Percentiles rank a stretch among this genome's conserved stretches.
These are phyloP conservation scores for Pachypeltis micranthus DNA, from an alignment of 1,140 invertebrate genomes.

Conservation along the genomic window DNA sequence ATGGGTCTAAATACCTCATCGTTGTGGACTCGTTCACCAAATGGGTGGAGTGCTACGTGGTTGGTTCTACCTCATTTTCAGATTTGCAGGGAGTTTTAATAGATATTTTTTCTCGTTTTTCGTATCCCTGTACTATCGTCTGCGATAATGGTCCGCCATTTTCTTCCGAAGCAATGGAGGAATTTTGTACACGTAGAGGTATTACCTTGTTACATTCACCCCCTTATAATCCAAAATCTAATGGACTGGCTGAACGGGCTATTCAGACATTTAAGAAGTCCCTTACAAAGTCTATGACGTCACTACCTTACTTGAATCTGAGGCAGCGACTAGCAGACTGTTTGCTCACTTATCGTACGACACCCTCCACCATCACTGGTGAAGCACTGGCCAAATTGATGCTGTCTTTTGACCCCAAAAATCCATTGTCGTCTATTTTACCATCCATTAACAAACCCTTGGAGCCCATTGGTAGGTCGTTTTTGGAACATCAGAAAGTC, in stretches of 20 bases:
- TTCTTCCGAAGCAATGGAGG: neutral
- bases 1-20: neutral
- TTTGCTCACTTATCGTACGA: neutral
- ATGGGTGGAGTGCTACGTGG: neutral
- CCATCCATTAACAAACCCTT: too few relatives aligned
- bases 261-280: neutral
- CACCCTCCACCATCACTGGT: neutral
- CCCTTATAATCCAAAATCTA: slow-evolving; percentile 1
- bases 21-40: slow-evolving; percentile 1
- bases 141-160: neutral
- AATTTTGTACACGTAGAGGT: neutral
- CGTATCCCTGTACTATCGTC: neutral
- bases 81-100: neutral
- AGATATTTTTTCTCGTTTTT: neutral
- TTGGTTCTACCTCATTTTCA: neutral
- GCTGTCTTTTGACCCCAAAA: too few relatives aligned
- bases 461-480: too few relatives aligned
- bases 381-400: too few relatives aligned
- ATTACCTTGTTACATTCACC: neutral
- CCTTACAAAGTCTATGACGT: neutral
- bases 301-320: neutral
- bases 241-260: neutral
- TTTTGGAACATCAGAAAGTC: too few relatives aligned
- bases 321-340: neutral
- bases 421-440: too few relatives aligned